phyloP scores from a whole-genome alignment of 2,888 invertebrate species.

The Catocala fraxini region DNA sequence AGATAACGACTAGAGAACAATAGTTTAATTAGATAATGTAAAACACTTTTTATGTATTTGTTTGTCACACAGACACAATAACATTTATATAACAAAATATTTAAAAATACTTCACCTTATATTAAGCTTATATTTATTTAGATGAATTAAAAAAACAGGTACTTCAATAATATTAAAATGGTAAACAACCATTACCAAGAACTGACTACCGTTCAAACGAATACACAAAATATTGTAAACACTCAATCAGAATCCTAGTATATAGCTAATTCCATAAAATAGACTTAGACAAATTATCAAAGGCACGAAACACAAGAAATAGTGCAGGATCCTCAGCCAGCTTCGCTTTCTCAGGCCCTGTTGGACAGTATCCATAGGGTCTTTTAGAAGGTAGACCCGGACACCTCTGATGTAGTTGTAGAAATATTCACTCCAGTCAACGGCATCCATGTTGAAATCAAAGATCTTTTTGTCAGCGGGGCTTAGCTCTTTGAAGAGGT shows the following conservation, averaged over 20 bases:
- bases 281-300: slow-evolving; percentile 54
- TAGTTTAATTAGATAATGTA: too few species aligned
- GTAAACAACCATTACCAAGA: slow-evolving; percentile 17
- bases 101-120: too few species aligned
- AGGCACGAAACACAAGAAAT: slow-evolving; percentile 50
- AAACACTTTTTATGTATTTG: too few species aligned
- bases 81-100: too few species aligned
- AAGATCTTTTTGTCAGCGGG: slow-evolving; percentile 88
- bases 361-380: slow-evolving; percentile 90
- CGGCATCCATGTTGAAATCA: slow-evolving; percentile 88
- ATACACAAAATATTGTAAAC: too few species aligned
- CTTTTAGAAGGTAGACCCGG: slow-evolving; percentile 92
- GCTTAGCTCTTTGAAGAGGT: slow-evolving; percentile 85
- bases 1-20: too few species aligned
- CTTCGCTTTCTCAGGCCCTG: slow-evolving; percentile 82
- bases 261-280: slow-evolving; percentile 50
- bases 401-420: slow-evolving; percentile 90
- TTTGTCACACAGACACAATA: too few species aligned
- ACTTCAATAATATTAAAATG: too few species aligned
- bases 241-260: slow-evolving; percentile 42
- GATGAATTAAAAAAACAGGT: too few species aligned
- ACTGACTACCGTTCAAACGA: not conserved
- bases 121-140: too few species aligned
- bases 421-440: slow-evolving; percentile 92
- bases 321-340: slow-evolving; percentile 62